Percentiles rank a stretch among this genome's conserved stretches.
phyloP scores from a whole-genome alignment of 2,888 invertebrate genomes.

The Sthenelais limicola region DNA sequence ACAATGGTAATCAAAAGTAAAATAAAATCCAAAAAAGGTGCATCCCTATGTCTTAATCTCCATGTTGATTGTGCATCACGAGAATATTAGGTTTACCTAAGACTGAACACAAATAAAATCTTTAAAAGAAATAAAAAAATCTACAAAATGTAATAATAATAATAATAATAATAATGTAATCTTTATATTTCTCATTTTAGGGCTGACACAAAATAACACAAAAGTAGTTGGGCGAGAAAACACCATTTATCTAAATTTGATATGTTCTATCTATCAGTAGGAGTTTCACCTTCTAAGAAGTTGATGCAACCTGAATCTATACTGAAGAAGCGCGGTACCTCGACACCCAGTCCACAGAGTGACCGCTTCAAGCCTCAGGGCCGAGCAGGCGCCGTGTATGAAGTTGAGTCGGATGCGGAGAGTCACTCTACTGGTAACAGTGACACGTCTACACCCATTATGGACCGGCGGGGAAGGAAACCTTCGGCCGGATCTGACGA shows the following conservation, averaged over 20 bases:
- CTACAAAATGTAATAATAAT: no score
- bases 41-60: no score
- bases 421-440: conserved; percentile 48
- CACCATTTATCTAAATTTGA: no score
- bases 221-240: no score
- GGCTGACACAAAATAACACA: no score
- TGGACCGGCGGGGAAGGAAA: conserved; percentile 57
- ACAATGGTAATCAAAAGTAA: no score
- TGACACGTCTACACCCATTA: conserved; percentile 39
- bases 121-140: no score
- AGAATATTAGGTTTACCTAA: no score
- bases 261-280: neutral
- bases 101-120: no score
- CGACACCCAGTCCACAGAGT: conserved; percentile 13
- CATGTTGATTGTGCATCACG: no score
- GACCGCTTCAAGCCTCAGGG: neutral
- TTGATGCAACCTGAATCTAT: conserved; percentile 50
- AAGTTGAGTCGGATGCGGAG: conserved; percentile 49
- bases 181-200: conserved; percentile 41
- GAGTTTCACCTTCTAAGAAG: conserved; percentile 36
- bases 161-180: no score
- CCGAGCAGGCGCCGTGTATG: conserved; percentile 41
- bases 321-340: conserved; percentile 45
- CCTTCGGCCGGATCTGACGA: conserved; percentile 68
- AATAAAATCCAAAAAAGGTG: no score